Evolutionary conservation across 2,797 vertebrate species (phyloP), one percentile per base, ranked within the genome.

Genomic region (Rachycentron canadum): DNA sequence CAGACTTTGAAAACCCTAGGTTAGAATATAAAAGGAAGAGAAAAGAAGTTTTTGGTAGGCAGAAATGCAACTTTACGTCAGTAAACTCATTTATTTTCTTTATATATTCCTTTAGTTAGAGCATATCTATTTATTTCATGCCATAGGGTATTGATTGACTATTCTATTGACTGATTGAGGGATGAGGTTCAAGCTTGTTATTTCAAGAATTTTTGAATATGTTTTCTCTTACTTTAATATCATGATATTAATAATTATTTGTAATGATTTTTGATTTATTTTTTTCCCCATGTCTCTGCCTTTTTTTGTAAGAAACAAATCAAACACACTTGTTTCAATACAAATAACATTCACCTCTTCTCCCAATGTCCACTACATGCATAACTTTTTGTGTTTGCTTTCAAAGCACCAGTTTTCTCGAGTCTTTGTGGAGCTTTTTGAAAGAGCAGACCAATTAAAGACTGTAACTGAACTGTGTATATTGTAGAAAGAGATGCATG

Each of bases 401-500:
- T 72, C 57, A 52, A 83, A 79, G 81, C 50, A 21, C 2, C 49
- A 3, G 5, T 62, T 76, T 75, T 59, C n/a, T 47, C 2, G 0
- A 76, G 69, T 82, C 65, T 81, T 76, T 80, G 77, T 62, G 78
- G 62, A 76, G 49, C 68, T 79, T 86, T 90, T 83, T 34, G 19
- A 82, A 76, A 78, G 58, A 79, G 79, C 67, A 41, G 71, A 82
- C 55, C 38, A 43, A 69, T 43, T 38, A 76, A 60, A 58, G 69
- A 77, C 76, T 83, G 80, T 68, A 81, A 63, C 69, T 28, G 79
- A 89, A 83, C 71, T 86, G 80, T 91, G 87, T 86, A 90, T 90
- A 91, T 66, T 87, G 86, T 92, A 88, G 89, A 90, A 91, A 88
- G 88, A 88, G 60, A 88, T 90, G 93, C 93, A 93, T 94, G 93